Conservation (phyloP, 2,113 vertebrate species). For the Bombycilla garrulus region DNA sequence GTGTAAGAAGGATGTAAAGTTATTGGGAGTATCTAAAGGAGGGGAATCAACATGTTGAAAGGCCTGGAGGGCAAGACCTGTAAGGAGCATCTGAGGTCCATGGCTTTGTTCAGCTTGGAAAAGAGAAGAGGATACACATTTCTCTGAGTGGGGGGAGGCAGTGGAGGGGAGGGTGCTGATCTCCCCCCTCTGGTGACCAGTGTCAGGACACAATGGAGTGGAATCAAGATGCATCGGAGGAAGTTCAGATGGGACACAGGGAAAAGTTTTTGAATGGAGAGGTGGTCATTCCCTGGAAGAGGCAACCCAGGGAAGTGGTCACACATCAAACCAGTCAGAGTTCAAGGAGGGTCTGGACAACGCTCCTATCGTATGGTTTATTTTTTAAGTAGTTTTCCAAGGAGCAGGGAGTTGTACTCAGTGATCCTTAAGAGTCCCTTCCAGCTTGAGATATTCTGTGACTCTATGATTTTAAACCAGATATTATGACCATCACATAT, state of each 20-base stretch:
- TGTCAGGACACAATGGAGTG: rapidly evolving
- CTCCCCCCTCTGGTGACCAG: not conserved
- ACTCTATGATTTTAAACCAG: not conserved
- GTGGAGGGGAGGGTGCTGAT: not conserved
- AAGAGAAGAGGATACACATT: not conserved
- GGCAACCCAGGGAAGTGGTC: not conserved
- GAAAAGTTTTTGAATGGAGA: not conserved
- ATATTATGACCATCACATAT: not conserved
- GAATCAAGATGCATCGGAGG: not conserved
- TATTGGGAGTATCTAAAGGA: not conserved
- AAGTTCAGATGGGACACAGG: not conserved
- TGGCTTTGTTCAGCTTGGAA: not conserved
- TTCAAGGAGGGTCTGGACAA: not conserved
- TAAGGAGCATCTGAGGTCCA: not conserved
- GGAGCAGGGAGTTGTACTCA: not conserved
- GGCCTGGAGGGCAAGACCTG: not conserved
- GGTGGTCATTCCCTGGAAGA: rapidly evolving
- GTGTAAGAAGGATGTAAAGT: not conserved
- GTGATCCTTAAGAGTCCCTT: not conserved
- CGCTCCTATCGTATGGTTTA: rapidly evolving
- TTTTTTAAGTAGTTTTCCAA: not conserved
- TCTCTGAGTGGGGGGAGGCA: rapidly evolving
- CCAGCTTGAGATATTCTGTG: not conserved
- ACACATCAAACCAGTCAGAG: not conserved
- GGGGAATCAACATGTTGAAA: not conserved